A percentile compares a stretch with the other conserved stretches of the same genome.
Conservation (phyloP, 2,797 vertebrate genomes). For the Aotus griseimembra region DNA sequence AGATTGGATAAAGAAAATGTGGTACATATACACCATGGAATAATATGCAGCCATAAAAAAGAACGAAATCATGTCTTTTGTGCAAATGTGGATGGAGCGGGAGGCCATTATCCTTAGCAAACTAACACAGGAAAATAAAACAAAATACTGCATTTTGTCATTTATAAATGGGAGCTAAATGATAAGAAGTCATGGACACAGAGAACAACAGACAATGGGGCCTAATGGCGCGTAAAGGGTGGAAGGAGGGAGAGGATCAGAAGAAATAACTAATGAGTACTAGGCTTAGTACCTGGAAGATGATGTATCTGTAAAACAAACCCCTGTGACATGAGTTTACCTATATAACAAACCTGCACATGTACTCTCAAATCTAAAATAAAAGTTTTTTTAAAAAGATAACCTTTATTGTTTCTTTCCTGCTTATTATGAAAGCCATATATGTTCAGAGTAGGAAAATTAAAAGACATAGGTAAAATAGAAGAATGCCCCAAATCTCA, state of each 20-base stretch:
- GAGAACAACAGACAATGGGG: neutral
- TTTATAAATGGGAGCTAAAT: neutral
- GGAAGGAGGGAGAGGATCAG: neutral
- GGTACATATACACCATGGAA: neutral
- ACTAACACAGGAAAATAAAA: neutral
- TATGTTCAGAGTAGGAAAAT: neutral
- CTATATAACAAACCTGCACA: neutral
- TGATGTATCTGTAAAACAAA: neutral
- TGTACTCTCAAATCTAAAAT: neutral
- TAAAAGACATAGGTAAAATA: conserved; percentile 15
- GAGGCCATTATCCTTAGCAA: neutral
- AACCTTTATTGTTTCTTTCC: neutral
- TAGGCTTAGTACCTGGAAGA: neutral
- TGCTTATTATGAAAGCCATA: conserved; percentile 17
- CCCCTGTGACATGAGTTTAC: neutral
- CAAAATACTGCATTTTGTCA: neutral
- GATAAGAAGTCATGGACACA: neutral
- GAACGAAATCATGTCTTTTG: neutral
- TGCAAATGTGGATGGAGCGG: neutral
- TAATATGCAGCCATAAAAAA: neutral
- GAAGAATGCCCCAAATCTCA: conserved; percentile 3
- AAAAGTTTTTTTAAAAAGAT: neutral
- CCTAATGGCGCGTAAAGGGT: neutral
- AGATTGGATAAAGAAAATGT: neutral
- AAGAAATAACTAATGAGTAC: neutral